Evolutionary conservation across 37 sponge, comb jelly and placozoan genomes (phyloP), one percentile per base, ranked within the genome.

Genomic region (Ephydatia muelleri): DNA sequence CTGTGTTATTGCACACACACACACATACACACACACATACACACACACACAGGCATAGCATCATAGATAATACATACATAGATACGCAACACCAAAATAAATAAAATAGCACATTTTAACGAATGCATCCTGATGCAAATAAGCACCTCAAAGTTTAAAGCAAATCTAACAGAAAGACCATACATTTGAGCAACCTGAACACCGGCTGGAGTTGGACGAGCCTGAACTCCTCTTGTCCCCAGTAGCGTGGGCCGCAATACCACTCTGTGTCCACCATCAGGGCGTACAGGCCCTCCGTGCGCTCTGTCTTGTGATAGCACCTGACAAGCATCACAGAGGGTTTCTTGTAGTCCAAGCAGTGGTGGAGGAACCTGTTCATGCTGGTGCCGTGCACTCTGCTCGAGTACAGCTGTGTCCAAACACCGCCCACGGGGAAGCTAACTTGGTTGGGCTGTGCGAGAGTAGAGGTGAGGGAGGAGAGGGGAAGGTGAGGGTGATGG

Each of bases 251-350:
- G 69, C 32, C 90, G 38, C 47, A 92, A 88, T 83, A 83, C 93
- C 93, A 93, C 33, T 88, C 93, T 68, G 83, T 73, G 70, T 93
- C 93, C 57, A 86, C 70, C 35, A 84, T 90, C 8, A 93, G 35
- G 12, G 74, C 90, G 75, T 83, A 89, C 30, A 12, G 37, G 33
- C 69, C 83, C 47, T 72, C 77, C 22, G 73, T 76, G 32, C 82
- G 70, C n/a, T 64, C 90, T 25, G 35, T 74, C 0, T 28, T 67
- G 34, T 72, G 29, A 16, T 49, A 49, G 38, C 93, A 88, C 32
- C 67, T 30, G 40, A 93, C 39, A 1, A 89, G 25, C 67, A 86
- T 72, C 31, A 93, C 65, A 28, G 89, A 88, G 0, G 93, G 90
- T 19, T 89, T 82, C 22, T 68, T 75, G 78, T 93, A 93, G 90